Conservation (phyloP, 2,113 vertebrate species). For the Corvus hawaiiensis region DNA sequence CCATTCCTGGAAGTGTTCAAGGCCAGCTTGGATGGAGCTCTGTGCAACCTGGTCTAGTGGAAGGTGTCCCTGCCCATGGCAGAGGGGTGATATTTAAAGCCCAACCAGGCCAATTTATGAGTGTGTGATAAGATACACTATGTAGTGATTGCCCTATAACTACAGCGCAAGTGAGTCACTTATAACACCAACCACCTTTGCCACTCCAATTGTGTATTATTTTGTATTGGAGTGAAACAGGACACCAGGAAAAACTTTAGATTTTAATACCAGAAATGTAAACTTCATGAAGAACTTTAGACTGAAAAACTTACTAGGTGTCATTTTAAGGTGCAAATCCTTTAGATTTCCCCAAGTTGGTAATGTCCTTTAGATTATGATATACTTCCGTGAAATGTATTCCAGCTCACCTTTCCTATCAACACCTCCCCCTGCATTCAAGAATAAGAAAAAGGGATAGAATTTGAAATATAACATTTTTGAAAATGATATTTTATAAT, state of each 20-base stretch:
- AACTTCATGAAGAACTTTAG: neutral
- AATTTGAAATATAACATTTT: neutral
- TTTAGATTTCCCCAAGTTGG: neutral
- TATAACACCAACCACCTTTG: neutral
- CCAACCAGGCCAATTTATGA: neutral
- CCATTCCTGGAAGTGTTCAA: neutral
- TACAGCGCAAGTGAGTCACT: neutral
- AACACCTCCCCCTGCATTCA: fast-evolving
- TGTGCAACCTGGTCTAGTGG: no score
- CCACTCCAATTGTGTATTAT: neutral
- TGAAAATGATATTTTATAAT: neutral
- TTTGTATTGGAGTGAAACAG: neutral
- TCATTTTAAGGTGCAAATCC: neutral
- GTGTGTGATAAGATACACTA: neutral
- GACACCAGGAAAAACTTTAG: neutral
- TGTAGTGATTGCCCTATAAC: neutral
- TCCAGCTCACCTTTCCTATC: neutral
- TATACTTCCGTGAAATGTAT: neutral
- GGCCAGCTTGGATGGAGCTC: neutral
- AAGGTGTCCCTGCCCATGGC: no score
- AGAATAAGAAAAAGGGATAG: neutral
- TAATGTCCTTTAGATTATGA: neutral
- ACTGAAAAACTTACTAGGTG: neutral
- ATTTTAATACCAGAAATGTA: neutral
- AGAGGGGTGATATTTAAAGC: neutral